phyloP scores from a whole-genome alignment of 2,113 vertebrate genomes.

The Progne subis region DNA sequence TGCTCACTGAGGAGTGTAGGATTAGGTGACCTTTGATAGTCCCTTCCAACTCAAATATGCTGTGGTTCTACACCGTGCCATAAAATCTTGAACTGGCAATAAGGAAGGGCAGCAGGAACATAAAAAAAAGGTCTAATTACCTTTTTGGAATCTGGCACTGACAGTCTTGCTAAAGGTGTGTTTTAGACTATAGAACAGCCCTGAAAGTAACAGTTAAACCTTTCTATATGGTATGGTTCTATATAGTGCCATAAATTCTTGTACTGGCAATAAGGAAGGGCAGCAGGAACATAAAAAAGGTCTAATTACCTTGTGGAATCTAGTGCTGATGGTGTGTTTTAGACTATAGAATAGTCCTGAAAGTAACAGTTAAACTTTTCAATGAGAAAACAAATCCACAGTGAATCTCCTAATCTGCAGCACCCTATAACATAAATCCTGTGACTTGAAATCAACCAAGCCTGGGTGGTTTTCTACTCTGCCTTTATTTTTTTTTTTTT shows the following conservation, averaged over 20 bases:
- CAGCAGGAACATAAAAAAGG: background rate
- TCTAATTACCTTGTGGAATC: background rate
- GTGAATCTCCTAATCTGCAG: background rate
- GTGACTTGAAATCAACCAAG: background rate
- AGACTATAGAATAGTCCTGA: background rate
- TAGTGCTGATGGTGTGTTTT: background rate
- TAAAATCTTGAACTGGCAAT: background rate
- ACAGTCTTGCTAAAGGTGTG: background rate
- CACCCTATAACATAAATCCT: background rate
- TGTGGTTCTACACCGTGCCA: background rate
- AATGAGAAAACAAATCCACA: background rate
- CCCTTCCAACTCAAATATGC: background rate
- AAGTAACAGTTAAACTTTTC: background rate
- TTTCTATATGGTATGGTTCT: background rate
- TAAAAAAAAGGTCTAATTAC: background rate
- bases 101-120: conserved; percentile 1
- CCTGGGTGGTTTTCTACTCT: background rate
- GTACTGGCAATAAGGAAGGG: background rate
- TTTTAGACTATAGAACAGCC: background rate
- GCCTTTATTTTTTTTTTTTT: no score
- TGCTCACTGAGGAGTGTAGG: background rate
- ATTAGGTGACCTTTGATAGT: background rate
- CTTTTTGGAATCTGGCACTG: background rate
- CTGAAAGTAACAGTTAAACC: background rate
- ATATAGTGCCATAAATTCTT: background rate